phyloP scores from a whole-genome alignment of 2,888 invertebrate species.

The Tuberolachnus salignus region DNA sequence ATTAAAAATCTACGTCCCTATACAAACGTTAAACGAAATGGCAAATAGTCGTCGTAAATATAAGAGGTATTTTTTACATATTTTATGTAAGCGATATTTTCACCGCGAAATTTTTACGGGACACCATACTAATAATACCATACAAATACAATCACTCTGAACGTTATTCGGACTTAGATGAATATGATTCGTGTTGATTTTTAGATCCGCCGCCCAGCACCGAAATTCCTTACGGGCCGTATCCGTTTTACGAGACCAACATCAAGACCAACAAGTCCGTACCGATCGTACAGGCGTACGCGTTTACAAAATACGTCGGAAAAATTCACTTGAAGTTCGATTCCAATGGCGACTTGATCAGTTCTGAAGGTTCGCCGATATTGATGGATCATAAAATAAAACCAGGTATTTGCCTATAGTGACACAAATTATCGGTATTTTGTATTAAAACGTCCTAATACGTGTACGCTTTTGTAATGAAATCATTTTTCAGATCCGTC shows the following conservation, averaged over 20 bases:
- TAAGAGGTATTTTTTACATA: too few species aligned
- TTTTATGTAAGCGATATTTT: too few species aligned
- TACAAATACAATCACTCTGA: too few species aligned
- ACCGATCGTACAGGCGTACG: conserved; percentile 87
- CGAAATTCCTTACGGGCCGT: conserved; percentile 72
- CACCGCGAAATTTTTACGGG: too few species aligned
- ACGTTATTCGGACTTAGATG: too few species aligned
- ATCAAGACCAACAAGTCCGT: conserved; percentile 71
- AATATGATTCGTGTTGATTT: background rate
- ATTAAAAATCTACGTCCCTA: too few species aligned
- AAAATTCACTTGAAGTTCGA: conserved; percentile 75
- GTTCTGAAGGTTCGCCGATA: conserved; percentile 76
- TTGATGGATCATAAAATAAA: conserved; percentile 71
- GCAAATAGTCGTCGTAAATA: too few species aligned
- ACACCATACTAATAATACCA: too few species aligned
- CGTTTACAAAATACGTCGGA: conserved; percentile 89
- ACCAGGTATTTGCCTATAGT: conserved; percentile 64
- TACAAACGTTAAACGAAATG: too few species aligned
- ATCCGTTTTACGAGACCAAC: conserved; percentile 77
- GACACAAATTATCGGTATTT: background rate
- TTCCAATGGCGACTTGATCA: conserved; percentile 71
- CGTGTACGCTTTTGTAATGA: background rate
- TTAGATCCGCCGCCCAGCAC: conserved; percentile 68
- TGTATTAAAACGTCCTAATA: background rate
- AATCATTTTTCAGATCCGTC: conserved; percentile 16